These are phyloP conservation scores for Xestia rhomboidea DNA, from an alignment of 2,888 invertebrate species.

Conservation along the genomic window DNA sequence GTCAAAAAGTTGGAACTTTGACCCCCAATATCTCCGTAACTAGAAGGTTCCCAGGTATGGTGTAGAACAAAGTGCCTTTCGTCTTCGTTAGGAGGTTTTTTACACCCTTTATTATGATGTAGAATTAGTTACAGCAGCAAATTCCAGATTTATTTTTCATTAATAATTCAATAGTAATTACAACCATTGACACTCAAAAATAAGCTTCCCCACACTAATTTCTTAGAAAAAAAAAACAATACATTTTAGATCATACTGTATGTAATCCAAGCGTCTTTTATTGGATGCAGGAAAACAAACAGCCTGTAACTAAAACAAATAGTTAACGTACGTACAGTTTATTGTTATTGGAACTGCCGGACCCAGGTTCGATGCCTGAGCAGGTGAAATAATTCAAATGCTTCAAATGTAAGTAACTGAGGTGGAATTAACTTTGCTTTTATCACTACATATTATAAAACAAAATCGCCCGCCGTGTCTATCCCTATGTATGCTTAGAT, in stretches of 20 bases:
- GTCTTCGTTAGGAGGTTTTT: too few species aligned
- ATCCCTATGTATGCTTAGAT: too few species aligned
- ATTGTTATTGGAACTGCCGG: slow-evolving; percentile 72
- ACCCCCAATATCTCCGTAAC: too few species aligned
- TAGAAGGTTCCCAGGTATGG: too few species aligned
- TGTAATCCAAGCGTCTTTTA: slow-evolving; percentile 56
- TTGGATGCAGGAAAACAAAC: slow-evolving; percentile 63
- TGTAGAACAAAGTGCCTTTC: too few species aligned
- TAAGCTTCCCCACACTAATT: background rate
- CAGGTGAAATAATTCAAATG: slow-evolving; percentile 66
- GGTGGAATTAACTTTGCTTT: slow-evolving; percentile 30
- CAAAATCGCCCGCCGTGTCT: too few species aligned
- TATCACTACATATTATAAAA: too few species aligned
- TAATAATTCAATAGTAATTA: background rate
- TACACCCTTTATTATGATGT: too few species aligned
- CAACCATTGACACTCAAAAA: background rate
- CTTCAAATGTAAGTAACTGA: slow-evolving; percentile 21
- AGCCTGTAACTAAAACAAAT: slow-evolving; percentile 71
- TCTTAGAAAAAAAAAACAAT: background rate
- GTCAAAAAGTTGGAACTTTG: too few species aligned
- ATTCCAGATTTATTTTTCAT: background rate
- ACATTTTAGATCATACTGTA: slow-evolving; percentile 55
- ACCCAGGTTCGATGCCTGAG: slow-evolving; percentile 64
- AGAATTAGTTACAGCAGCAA: background rate
- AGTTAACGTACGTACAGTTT: slow-evolving; percentile 70